Conservation (phyloP, 2,888 invertebrate species). For the Ophraella communa region DNA sequence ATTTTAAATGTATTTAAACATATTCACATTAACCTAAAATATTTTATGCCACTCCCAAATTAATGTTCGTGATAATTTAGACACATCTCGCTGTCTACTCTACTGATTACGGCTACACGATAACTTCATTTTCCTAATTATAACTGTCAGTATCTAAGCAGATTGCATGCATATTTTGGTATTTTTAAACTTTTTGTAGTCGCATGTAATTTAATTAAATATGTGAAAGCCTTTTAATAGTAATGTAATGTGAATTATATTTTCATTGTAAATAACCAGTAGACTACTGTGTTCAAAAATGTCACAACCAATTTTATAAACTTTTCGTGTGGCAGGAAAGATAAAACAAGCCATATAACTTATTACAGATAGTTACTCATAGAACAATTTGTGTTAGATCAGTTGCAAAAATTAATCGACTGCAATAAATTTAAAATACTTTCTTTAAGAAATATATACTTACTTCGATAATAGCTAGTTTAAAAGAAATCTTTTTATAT, state of each 20-base stretch:
- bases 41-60: not conserved
- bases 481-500: too few relatives aligned
- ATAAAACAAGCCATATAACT: conserved; percentile 6
- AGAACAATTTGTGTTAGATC: conserved; percentile 14
- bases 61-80: not conserved
- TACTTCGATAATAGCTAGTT: too few relatives aligned
- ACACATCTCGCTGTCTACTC: not conserved
- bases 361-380: conserved; percentile 4
- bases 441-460: not conserved
- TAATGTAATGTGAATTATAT: not conserved
- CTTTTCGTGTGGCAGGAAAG: conserved; percentile 5
- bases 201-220: not conserved
- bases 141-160: not conserved
- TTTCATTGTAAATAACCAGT: not conserved
- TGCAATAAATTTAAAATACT: conserved; percentile 8
- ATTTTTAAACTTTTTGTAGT: not conserved
- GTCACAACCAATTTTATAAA: not conserved
- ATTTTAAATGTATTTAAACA: not conserved
- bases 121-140: not conserved
- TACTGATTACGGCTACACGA: not conserved
- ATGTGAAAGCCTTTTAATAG: not conserved
- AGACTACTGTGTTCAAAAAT: not conserved
- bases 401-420: conserved; percentile 19
- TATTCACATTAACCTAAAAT: not conserved
- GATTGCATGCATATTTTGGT: not conserved